phyloP scores from a whole-genome alignment of 1,140 invertebrate genomes.

The Pseudomyrmex cubaensis region DNA sequence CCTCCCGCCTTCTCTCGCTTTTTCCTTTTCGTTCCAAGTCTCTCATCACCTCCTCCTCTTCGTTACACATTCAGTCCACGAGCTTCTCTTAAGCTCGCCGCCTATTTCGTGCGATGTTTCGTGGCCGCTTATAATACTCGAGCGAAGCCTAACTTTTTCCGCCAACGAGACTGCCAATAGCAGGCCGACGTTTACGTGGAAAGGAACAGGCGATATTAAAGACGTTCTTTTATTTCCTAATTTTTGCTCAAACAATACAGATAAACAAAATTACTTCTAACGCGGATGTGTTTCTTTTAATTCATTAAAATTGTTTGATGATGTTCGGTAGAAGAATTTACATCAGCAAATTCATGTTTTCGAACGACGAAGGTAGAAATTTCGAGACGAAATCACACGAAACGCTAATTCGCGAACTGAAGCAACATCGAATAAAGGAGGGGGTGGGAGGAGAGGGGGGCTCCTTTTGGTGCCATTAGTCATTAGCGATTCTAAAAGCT shows the following conservation, averaged over 20 bases:
- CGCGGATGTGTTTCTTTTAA: not conserved
- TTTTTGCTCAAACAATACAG: not conserved
- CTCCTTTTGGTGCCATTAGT: slow-evolving; percentile 77
- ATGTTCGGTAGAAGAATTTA: not conserved
- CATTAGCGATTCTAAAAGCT: slow-evolving; percentile 79
- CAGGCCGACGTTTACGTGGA: not conserved
- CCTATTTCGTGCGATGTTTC: slow-evolving; percentile 72
- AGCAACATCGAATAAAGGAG: slow-evolving; percentile 56
- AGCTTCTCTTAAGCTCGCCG: slow-evolving; percentile 68
- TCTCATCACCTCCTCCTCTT: slow-evolving; percentile 55
- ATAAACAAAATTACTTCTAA: not conserved
- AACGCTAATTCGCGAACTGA: slow-evolving; percentile 62
- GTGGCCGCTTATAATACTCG: slow-evolving; percentile 52
- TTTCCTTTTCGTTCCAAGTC: slow-evolving; percentile 49
- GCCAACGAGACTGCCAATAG: slow-evolving; percentile 9
- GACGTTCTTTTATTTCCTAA: not conserved
- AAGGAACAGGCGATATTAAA: not conserved
- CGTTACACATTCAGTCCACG: slow-evolving; percentile 74
- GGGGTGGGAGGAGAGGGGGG: not conserved
- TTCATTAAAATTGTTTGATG: not conserved
- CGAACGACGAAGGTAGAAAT: slow-evolving; percentile 30
- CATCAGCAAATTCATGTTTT: slow-evolving; percentile 8
- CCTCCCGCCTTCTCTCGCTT: slow-evolving; percentile 32
- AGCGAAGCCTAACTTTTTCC: slow-evolving; percentile 37
- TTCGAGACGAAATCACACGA: slow-evolving; percentile 37